Base-by-base conservation (phyloP, 2,888 invertebrate genomes). In the Laothoe populi region DNA sequence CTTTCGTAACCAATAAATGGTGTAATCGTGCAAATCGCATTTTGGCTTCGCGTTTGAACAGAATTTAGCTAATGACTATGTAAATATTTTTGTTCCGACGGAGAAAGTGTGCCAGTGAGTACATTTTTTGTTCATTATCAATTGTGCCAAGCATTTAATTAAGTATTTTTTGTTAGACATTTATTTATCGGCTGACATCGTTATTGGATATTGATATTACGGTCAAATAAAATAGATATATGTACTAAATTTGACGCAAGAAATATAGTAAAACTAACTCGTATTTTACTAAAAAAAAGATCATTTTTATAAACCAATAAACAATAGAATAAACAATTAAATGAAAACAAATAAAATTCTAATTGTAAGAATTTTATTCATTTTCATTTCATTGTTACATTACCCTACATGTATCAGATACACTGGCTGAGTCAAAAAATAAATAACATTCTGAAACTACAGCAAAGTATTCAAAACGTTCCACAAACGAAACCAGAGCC, bases 1-100 rank as follows among this genome's bases (percentile, higher is more conserved):
- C 72, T 77, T 78, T 81, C 78, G 69, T 78, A 77, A 75, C 49
- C 70, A 69, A 74, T 75, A 73, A 70, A 75, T 73, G 65, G 65
- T 70, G 63, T 74, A 73, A 74, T 73, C 68, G 70, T 63, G 64
- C 66, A 71, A 75, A 75, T 73, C 63, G 68, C 65, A 67, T 72
- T 71, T 74, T 71, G 35, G 26, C 31, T 46, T 53, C 8, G 31
- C 53, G 31, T 61, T 44, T 57, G 42, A 61, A 38, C 26, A 11
- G 4, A 53, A 21, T 16, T 35, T 13, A 21, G 13, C 35, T 59
- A 38, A 38, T 31, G 13, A 44, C 23, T 23, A 58, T 40, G n/a
- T 40, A 42, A 40, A 42, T 44, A 26, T 45, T 44, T 31, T 16
- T 19, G 5, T 44, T 26, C n/a, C 19, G 2, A 24, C 16, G 19